Percentiles rank a stretch among this genome's conserved stretches.
These are phyloP conservation scores for Tuberolachnus salignus DNA, from an alignment of 2,888 invertebrate species.

Conservation along the genomic window DNA sequence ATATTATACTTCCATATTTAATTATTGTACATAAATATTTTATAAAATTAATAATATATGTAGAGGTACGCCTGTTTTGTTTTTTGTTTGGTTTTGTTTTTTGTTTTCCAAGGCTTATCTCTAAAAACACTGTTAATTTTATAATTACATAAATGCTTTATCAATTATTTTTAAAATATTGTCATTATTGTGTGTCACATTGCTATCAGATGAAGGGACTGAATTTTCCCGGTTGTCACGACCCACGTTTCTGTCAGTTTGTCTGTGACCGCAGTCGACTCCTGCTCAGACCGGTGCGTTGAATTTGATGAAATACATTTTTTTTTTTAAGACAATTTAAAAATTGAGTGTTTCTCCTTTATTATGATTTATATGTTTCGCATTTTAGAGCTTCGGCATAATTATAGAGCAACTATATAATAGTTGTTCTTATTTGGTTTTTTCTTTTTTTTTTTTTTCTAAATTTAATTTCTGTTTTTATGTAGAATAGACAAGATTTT, in stretches of 20 bases:
- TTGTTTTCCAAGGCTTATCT: slow-evolving; percentile 49
- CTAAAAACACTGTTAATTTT: slow-evolving; percentile 34
- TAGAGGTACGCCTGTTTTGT: slow-evolving; percentile 51
- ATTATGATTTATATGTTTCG: slow-evolving; percentile 59
- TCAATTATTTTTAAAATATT: slow-evolving; percentile 51
- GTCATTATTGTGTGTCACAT: slow-evolving; percentile 56
- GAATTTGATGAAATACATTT: slow-evolving; percentile 55
- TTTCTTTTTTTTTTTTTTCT: slow-evolving; percentile 32
- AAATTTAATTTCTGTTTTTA: slow-evolving; percentile 41
- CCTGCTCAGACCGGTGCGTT: slow-evolving; percentile 93
- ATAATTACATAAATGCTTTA: slow-evolving; percentile 50
- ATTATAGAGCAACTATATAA: slow-evolving; percentile 59
- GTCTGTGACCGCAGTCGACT: slow-evolving; percentile 96
- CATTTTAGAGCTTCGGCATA: slow-evolving; percentile 58
- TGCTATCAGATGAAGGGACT: slow-evolving; percentile 85
- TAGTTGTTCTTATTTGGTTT: slow-evolving; percentile 59
- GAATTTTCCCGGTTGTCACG: slow-evolving; percentile 94
- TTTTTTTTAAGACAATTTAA: slow-evolving; percentile 44
- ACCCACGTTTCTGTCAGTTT: slow-evolving; percentile 93
- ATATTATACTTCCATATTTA: slow-evolving; percentile 22
- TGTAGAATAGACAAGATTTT: slow-evolving; percentile 55
- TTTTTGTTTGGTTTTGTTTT: slow-evolving; percentile 35
- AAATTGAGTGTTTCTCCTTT: slow-evolving; percentile 53
- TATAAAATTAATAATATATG: slow-evolving; percentile 25
- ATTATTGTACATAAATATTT: slow-evolving; percentile 42